Conservation (phyloP, 2,797 vertebrate species). For the Sebastes diaconus region DNA sequence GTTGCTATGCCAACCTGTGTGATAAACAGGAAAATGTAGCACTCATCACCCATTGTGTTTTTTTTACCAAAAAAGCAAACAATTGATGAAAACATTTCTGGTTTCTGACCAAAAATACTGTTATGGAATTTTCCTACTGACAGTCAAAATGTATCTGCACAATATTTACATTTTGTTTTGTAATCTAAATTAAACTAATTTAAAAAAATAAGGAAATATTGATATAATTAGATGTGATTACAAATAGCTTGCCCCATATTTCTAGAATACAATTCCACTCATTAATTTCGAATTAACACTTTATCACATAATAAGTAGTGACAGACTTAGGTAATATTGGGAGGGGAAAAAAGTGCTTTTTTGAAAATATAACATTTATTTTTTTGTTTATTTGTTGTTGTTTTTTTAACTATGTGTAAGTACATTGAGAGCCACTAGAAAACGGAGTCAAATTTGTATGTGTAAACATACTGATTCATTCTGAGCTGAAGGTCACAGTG, state of each 20-base stretch:
- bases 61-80: slow-evolving; percentile 20
- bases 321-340: not conserved
- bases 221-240: not conserved
- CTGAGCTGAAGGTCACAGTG: not conserved
- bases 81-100: not conserved
- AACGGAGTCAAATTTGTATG: not conserved
- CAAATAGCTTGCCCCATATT: not conserved
- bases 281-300: not conserved
- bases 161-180: not conserved
- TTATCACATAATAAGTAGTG: not conserved
- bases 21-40: slow-evolving; percentile 37
- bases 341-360: not conserved
- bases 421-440: not conserved
- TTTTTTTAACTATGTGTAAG: not conserved
- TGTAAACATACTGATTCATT: not conserved
- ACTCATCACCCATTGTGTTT: not conserved
- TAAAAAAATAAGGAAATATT: not conserved
- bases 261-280: not conserved
- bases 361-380: not conserved
- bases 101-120: not conserved
- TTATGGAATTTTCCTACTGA: not conserved
- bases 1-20: slow-evolving; percentile 21
- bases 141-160: not conserved
- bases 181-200: not conserved
- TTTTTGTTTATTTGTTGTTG: not conserved